A percentile compares a stretch with the other conserved stretches of the same genome.
These are phyloP conservation scores for Pollimyrus isidori DNA, from an alignment of 2,113 vertebrate species.

Conservation along the genomic window DNA sequence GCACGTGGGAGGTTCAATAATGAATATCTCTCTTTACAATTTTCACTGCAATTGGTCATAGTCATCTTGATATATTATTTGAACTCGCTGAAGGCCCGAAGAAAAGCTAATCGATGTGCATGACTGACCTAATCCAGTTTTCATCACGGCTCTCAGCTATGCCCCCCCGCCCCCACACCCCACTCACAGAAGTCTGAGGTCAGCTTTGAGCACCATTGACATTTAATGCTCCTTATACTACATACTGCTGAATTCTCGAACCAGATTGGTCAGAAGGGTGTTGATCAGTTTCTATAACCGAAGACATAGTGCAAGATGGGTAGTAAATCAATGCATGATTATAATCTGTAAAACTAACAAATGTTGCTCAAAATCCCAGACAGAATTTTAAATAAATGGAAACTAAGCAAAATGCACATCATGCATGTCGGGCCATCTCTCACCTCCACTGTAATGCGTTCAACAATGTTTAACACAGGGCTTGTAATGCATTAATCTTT, in stretches of 20 bases:
- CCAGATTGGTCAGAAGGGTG: background rate
- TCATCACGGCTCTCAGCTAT: background rate
- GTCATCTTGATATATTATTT: background rate
- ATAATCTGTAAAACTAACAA: background rate
- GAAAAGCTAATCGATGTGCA: background rate
- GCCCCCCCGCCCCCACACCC: too few species aligned
- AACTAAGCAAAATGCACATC: background rate
- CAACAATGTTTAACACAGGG: background rate
- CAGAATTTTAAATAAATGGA: background rate
- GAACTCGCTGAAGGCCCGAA: background rate
- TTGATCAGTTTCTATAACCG: background rate
- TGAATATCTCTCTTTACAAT: background rate
- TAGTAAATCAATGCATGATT: background rate
- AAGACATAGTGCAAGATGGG: background rate
- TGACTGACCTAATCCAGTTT: conserved; percentile 1
- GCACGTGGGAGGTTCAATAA: background rate
- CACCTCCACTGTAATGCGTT: background rate
- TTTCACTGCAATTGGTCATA: too few species aligned
- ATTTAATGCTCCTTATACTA: background rate
- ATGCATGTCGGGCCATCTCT: background rate
- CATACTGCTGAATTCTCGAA: background rate
- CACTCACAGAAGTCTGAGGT: background rate
- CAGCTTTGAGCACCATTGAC: background rate
- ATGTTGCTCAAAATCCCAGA: background rate
- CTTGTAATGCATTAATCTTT: background rate